Base-by-base conservation (phyloP, 2,797 vertebrate genomes). In the Platyrinchus mystaceus region DNA sequence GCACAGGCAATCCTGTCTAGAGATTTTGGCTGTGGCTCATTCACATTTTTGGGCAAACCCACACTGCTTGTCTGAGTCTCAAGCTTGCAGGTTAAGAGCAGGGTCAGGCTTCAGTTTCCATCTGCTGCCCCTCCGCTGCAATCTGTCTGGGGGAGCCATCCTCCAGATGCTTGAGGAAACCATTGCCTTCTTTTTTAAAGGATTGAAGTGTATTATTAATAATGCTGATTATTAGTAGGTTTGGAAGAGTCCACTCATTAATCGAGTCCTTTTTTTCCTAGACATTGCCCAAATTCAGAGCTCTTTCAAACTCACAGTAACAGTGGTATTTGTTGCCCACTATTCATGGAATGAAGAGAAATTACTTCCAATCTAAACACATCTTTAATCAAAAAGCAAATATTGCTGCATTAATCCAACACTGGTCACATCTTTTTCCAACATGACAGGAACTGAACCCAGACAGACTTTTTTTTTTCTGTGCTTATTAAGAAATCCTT, bases 361-460 rank as follows among this genome's bases (percentile, higher is more conserved):
- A 56, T 67, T 67, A n/a, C 46, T 74, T 88, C 87, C 85, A 93
- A 86, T 78, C 28, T 63, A 95, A 96, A 81, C 59, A 91, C 27
- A 67, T 91, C 76, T 94, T 96, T 88, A 91, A 88, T 59, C 62
- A 91, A 86, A 78, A 86, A 93, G 67, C 59, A 94, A 94, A 84
- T 91, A 88, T 58, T 88, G n/a, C 50, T 76, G 63, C 70, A 74
- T 64, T 15, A 91, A 88, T 84, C 47, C 77, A 76, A 32, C 32
- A 49, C 44, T 55, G 74, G 79, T 94, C 85, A 91, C 95, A 95
- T 97, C 89, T 96, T 96, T 94, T 88, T 64, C 88, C 95, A 95
- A 90, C 91, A 91, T 96, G 94, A 76, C 94, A 96, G 95, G 93
- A 97, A 96, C 92, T 94, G 83, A 96, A 88, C 41, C 24, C 85